Percentiles rank a stretch among this genome's conserved stretches.
Conservation (phyloP, 2,888 invertebrate species). For the Norana najaformis region DNA sequence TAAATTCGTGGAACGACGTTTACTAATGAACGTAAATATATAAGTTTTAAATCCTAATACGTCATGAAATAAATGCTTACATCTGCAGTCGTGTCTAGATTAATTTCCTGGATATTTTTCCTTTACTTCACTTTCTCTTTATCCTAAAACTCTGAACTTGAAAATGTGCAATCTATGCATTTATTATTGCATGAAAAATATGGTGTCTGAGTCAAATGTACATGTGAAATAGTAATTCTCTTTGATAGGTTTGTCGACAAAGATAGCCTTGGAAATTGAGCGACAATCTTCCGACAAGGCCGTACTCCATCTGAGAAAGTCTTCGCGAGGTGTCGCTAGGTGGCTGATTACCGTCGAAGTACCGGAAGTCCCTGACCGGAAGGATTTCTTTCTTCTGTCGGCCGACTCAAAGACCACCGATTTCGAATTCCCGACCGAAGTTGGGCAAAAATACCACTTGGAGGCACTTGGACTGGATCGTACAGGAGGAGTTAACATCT, state of each 20-base stretch:
- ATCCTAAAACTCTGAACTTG: no score
- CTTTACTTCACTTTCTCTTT: no score
- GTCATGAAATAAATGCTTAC: no score
- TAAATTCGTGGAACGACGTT: no score
- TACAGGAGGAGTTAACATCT: not conserved
- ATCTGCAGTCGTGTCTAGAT: no score
- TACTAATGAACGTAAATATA: no score
- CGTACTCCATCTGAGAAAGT: not conserved
- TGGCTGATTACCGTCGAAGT: slow-evolving; percentile 13
- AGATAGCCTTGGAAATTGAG: not conserved
- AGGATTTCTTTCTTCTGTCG: not conserved
- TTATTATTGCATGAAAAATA: no score
- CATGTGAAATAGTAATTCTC: no score
- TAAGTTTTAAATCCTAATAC: no score
- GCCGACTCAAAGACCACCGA: not conserved
- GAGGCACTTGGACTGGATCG: not conserved
- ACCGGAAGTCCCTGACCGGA: not conserved
- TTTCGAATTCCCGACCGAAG: not conserved
- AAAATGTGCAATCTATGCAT: no score
- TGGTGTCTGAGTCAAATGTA: no score
- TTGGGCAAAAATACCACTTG: not conserved
- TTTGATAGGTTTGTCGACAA: not conserved
- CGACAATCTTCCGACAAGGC: not conserved
- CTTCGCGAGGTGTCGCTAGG: not conserved
- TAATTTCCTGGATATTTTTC: no score